phyloP scores from a whole-genome alignment of 2,113 vertebrate species.

The Scartelaos histophorus region DNA sequence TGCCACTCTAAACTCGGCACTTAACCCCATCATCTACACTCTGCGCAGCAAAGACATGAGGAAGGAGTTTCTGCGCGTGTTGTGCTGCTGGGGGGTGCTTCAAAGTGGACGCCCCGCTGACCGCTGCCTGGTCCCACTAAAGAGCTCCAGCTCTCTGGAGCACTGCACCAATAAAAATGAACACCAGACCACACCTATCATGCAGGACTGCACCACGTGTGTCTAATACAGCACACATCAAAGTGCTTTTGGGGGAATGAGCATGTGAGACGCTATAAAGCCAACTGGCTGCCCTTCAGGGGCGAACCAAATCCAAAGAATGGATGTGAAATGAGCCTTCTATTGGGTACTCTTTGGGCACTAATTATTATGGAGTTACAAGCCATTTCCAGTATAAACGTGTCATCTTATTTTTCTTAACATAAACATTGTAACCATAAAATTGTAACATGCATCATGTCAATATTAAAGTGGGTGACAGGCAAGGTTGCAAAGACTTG shows the following conservation, averaged over 20 bases:
- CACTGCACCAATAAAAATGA: conserved; percentile 83
- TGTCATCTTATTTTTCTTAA: conserved; percentile 37
- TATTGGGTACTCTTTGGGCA: conserved; percentile 43
- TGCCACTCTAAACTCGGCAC: conserved; percentile 90
- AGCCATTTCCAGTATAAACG: conserved; percentile 38
- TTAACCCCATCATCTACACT: conserved; percentile 94
- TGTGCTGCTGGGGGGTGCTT: conserved; percentile 83
- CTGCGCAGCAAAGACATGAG: conserved; percentile 93
- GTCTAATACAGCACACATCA: conserved; percentile 72
- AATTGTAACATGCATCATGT: conserved; percentile 32
- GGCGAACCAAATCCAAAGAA: neutral
- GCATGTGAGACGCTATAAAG: neutral
- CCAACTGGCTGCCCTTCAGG: conserved; percentile 17
- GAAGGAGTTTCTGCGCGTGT: conserved; percentile 85
- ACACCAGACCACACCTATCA: conserved; percentile 80
- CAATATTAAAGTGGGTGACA: conserved; percentile 18
- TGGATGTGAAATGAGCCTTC: conserved; percentile 59
- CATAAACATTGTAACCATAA: conserved; percentile 41
- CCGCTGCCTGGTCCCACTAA: conserved; percentile 82
- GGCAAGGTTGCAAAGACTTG: conserved; percentile 58
- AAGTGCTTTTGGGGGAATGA: conserved; percentile 12
- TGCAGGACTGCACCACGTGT: conserved; percentile 85
- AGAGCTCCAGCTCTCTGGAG: conserved; percentile 88
- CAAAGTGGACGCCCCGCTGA: conserved; percentile 72
- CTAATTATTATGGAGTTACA: conserved; percentile 36